Conservation (phyloP, 2,888 invertebrate genomes). For the Watsonalla binaria region DNA sequence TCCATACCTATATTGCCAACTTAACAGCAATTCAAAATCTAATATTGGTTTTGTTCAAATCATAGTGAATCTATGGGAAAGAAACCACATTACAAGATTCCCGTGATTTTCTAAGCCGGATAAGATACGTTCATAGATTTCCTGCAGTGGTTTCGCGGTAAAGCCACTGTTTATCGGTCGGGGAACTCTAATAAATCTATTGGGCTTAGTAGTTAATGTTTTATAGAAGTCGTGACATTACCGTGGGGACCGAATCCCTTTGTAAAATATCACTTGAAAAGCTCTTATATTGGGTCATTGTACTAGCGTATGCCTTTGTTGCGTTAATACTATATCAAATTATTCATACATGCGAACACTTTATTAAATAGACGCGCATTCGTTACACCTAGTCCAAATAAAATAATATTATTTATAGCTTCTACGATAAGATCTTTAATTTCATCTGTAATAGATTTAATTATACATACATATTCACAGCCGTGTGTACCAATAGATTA, state of each 20-base stretch:
- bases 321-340: slow-evolving; percentile 2
- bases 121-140: slow-evolving; percentile 69
- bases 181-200: slow-evolving; percentile 69
- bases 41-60: slow-evolving; percentile 74
- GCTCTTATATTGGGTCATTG: slow-evolving; percentile 43
- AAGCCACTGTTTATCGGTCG: slow-evolving; percentile 63
- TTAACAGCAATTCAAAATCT: slow-evolving; percentile 54
- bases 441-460: slow-evolving; percentile 10
- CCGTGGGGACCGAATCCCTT: slow-evolving; percentile 49
- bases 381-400: neutral
- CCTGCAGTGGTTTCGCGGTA: slow-evolving; percentile 70
- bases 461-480: slow-evolving; percentile 7
- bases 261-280: slow-evolving; percentile 42
- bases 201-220: slow-evolving; percentile 56
- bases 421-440: slow-evolving; percentile 16
- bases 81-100: slow-evolving; percentile 66
- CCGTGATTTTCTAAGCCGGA: slow-evolving; percentile 63
- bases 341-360: too few relatives aligned
- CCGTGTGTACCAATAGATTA: slow-evolving; percentile 8
- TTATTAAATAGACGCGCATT: too few relatives aligned
- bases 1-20: slow-evolving; percentile 50
- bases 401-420: slow-evolving; percentile 5
- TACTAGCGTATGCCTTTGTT: slow-evolving; percentile 25
- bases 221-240: slow-evolving; percentile 63
- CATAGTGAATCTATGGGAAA: slow-evolving; percentile 63